Percentiles rank a stretch among this genome's conserved stretches.
These are phyloP conservation scores for Blastobasis adustella DNA, from an alignment of 2,888 invertebrate genomes.

Conservation along the genomic window DNA sequence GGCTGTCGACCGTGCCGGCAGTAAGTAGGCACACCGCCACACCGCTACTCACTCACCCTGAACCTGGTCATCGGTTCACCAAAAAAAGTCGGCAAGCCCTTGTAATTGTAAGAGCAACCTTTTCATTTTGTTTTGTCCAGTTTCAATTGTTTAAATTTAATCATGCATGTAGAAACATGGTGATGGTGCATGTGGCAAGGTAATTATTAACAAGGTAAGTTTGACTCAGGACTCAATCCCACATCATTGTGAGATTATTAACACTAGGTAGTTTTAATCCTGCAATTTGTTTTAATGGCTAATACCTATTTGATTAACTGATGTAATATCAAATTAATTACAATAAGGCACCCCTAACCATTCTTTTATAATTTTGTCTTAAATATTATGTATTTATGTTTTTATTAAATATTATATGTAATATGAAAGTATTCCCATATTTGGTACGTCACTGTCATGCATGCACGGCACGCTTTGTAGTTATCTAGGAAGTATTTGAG, in stretches of 20 bases:
- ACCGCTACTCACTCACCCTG: conserved; percentile 24
- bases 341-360: no score
- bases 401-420: no score
- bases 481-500: no score
- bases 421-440: no score
- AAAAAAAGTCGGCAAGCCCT: neutral
- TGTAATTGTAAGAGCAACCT: neutral
- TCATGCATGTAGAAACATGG: conserved; percentile 56
- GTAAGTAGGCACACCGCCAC: conserved; percentile 81
- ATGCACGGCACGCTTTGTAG: neutral
- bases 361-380: no score
- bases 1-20: conserved; percentile 90
- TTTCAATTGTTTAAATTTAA: conserved; percentile 26
- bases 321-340: no score
- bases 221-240: conserved; percentile 3
- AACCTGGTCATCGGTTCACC: conserved; percentile 26
- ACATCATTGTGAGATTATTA: conserved; percentile 29
- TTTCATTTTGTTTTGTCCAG: conserved; percentile 27
- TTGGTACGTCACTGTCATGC: no score
- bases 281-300: no score
- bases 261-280: neutral
- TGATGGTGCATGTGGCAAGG: conserved; percentile 55
- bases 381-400: no score
- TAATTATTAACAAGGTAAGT: conserved; percentile 55
- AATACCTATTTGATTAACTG: no score